phyloP scores from a whole-genome alignment of 1,140 invertebrate genomes.

The Heliconius congener region DNA sequence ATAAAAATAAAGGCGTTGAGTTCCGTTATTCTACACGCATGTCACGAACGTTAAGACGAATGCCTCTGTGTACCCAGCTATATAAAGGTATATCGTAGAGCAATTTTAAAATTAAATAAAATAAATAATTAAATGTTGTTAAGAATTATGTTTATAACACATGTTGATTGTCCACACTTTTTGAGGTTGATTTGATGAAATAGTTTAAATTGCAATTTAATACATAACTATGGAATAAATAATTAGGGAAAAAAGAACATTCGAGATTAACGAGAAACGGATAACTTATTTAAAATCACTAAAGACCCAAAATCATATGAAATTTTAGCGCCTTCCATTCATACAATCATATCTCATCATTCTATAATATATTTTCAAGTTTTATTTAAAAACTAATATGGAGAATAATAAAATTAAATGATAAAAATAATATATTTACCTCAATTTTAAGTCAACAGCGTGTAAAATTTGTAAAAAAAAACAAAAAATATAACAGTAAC shows the following conservation, averaged over 20 bases:
- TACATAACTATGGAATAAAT: too few relatives aligned
- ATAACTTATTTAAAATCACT: too few relatives aligned
- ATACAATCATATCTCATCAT: neutral
- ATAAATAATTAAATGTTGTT: too few relatives aligned
- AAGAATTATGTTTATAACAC: neutral
- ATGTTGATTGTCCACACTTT: neutral
- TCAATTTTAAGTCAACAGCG: constrained; percentile 66
- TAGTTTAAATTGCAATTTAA: too few relatives aligned
- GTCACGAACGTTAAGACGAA: neutral
- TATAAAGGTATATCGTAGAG: neutral
- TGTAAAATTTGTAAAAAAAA: constrained; percentile 65
- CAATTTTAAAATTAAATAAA: neutral
- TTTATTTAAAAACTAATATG: constrained; percentile 9
- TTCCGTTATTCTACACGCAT: neutral
- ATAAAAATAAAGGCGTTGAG: neutral
- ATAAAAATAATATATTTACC: constrained; percentile 50
- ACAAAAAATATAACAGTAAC: constrained; percentile 71
- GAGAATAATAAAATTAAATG: constrained; percentile 28
- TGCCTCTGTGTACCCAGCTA: too few relatives aligned
- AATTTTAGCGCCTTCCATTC: neutral
- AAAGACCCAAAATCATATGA: neutral
- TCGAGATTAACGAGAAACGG: too few relatives aligned
- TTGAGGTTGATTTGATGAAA: too few relatives aligned
- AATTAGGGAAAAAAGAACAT: too few relatives aligned
- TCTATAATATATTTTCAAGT: neutral